A percentile compares a stretch with the other conserved stretches of the same genome.
Conservation (phyloP, 2,888 invertebrate genomes). For the Neoascia interrupta region DNA sequence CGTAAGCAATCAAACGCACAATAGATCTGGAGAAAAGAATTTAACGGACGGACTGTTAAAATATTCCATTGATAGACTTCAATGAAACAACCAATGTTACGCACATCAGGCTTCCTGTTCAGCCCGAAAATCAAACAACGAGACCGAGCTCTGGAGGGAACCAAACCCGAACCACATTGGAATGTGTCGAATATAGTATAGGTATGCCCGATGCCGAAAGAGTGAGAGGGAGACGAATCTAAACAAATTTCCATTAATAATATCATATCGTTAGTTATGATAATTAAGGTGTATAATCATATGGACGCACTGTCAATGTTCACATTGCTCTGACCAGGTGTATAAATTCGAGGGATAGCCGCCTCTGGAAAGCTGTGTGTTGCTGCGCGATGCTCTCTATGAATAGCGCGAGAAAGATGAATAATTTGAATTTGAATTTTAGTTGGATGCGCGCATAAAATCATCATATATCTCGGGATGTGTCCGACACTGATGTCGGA, state of each 20-base stretch:
- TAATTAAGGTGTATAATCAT: slow-evolving; percentile 69
- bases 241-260: slow-evolving; percentile 67
- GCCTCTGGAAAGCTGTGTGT: too few species aligned
- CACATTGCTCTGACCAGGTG: slow-evolving; percentile 62
- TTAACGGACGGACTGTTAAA: slow-evolving; percentile 44
- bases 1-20: slow-evolving; percentile 22
- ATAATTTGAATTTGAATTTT: slow-evolving; percentile 65
- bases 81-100: slow-evolving; percentile 68
- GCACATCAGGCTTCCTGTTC: slow-evolving; percentile 57
- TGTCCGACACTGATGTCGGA: slow-evolving; percentile 46
- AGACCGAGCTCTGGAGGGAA: slow-evolving; percentile 10
- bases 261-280: slow-evolving; percentile 70
- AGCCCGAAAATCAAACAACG: slow-evolving; percentile 39
- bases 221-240: slow-evolving; percentile 35
- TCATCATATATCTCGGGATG: slow-evolving; percentile 69
- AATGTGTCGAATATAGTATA: slow-evolving; percentile 23
- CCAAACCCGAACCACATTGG: slow-evolving; percentile 28
- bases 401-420: slow-evolving; percentile 67
- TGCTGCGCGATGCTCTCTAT: slow-evolving; percentile 23
- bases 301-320: slow-evolving; percentile 61
- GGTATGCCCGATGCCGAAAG: background rate
- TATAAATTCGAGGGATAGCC: slow-evolving; percentile 44
- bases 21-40: slow-evolving; percentile 15
- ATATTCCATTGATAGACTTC: slow-evolving; percentile 64
- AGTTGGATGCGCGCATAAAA: slow-evolving; percentile 66